Percentiles rank a stretch among this genome's conserved stretches.
Conservation (phyloP, 2,797 vertebrate genomes). For the Eospalax fontanierii region DNA sequence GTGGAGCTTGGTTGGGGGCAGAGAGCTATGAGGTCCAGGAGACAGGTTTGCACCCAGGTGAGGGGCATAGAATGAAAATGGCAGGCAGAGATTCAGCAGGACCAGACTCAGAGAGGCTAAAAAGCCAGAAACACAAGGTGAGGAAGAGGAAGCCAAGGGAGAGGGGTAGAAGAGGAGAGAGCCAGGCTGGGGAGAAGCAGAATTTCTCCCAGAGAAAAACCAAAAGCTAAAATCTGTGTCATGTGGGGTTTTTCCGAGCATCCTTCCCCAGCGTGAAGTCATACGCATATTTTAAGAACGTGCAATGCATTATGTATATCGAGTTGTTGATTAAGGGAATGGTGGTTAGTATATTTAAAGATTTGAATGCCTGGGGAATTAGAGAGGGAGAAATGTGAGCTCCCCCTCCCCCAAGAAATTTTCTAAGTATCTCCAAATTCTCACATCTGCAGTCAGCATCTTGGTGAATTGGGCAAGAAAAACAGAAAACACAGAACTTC, state of each 20-base stretch:
- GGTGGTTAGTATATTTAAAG: conserved; percentile 73
- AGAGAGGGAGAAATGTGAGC: conserved; percentile 50
- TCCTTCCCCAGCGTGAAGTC: conserved; percentile 68
- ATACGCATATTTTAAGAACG: conserved; percentile 77
- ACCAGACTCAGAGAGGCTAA: background rate
- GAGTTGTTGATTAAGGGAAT: conserved; percentile 75
- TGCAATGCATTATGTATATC: conserved; percentile 65
- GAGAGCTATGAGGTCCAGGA: background rate
- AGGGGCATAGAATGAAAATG: background rate
- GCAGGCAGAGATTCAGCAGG: background rate
- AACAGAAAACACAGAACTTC: background rate
- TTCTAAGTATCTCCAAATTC: conserved; percentile 68
- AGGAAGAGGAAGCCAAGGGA: background rate
- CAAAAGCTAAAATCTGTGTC: conserved; percentile 40
- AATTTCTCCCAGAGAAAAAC: background rate
- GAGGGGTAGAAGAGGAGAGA: background rate
- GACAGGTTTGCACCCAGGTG: background rate
- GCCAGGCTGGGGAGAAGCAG: background rate
- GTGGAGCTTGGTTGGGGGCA: background rate
- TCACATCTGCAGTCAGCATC: conserved; percentile 55
- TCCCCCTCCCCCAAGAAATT: background rate
- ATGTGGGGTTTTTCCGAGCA: conserved; percentile 43
- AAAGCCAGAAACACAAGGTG: background rate
- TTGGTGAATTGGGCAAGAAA: background rate
- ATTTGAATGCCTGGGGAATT: conserved; percentile 74